Evolutionary conservation across 1,140 invertebrate species (phyloP).

Genomic region (Orius laevigatus): DNA sequence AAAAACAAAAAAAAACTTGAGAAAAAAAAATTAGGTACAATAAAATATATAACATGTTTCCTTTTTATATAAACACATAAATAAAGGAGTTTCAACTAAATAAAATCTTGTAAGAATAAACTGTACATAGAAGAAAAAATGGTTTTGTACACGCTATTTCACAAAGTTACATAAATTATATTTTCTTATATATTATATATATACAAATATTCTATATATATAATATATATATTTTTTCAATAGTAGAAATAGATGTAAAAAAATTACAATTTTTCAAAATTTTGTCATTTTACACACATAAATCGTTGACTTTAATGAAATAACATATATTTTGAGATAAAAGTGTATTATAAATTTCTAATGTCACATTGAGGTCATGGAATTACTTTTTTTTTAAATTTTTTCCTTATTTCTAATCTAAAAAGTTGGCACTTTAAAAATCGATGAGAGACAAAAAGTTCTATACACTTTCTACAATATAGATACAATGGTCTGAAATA

Average conservation of each 20-base stretch:
- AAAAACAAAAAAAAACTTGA: no score
- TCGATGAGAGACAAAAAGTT: conserved; percentile 15
- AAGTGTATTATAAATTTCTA: conserved; percentile 6
- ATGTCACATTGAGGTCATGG: conserved; percentile 13
- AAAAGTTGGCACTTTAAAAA: conserved; percentile 17
- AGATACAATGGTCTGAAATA: conserved; percentile 16
- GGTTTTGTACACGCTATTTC: conserved; percentile 15
- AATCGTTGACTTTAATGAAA: conserved; percentile 10
- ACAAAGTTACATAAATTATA: conserved; percentile 4
- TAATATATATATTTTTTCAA: neutral
- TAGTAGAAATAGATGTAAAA: conserved; percentile 4
- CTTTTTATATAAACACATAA: conserved; percentile 18
- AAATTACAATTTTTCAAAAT: conserved; percentile 7
- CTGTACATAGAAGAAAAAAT: conserved; percentile 14
- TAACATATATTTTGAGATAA: conserved; percentile 6
- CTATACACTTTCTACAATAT: conserved; percentile 17
- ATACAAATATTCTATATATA: neutral
- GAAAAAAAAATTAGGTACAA: conserved; percentile 16
- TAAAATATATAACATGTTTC: conserved; percentile 17
- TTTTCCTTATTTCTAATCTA: conserved; percentile 5
- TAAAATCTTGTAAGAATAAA: conserved; percentile 16
- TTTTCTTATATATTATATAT: neutral
- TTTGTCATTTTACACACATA: conserved; percentile 9
- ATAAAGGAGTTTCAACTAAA: conserved; percentile 16
- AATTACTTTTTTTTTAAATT: conserved; percentile 10